Evolutionary conservation across 2,113 vertebrate genomes (phyloP).

Genomic region (Colaptes auratus): DNA sequence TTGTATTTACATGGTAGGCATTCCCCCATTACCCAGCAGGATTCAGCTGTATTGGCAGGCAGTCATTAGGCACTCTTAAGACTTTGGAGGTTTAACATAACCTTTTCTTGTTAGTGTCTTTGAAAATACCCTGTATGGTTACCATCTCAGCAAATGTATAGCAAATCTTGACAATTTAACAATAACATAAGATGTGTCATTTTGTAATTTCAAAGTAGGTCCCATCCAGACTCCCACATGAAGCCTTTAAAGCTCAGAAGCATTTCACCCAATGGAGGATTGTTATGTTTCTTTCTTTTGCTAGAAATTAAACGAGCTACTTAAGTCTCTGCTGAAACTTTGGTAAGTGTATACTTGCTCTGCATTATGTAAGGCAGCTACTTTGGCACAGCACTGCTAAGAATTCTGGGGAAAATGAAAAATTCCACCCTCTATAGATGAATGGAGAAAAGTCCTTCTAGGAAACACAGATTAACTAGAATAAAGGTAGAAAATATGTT

Average conservation of each 20-base stretch:
- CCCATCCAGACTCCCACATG: background rate
- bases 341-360: background rate
- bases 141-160: conserved; percentile 20
- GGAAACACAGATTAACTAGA: background rate
- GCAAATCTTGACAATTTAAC: conserved; percentile 19
- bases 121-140: conserved; percentile 33
- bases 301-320: background rate
- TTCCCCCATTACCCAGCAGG: conserved; percentile 66
- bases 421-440: background rate
- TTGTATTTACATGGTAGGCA: conserved; percentile 65
- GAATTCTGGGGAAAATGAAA: conserved; percentile 10
- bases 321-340: conserved; percentile 8
- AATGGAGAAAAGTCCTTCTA: background rate
- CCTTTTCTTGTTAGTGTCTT: conserved; percentile 21
- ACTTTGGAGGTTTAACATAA: conserved; percentile 32
- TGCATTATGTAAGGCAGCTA: background rate
- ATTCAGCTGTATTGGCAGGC: conserved; percentile 49
- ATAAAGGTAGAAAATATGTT: background rate
- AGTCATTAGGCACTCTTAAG: conserved; percentile 58
- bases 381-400: background rate
- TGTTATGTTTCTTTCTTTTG: background rate
- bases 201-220: conserved; percentile 39
- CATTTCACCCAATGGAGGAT: background rate
- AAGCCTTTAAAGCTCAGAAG: conserved; percentile 27
- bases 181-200: conserved; percentile 23